Evolutionary conservation across 2,797 vertebrate genomes (phyloP), one percentile per base, ranked within the genome.

Genomic region (Sebastolobus altivelis): DNA sequence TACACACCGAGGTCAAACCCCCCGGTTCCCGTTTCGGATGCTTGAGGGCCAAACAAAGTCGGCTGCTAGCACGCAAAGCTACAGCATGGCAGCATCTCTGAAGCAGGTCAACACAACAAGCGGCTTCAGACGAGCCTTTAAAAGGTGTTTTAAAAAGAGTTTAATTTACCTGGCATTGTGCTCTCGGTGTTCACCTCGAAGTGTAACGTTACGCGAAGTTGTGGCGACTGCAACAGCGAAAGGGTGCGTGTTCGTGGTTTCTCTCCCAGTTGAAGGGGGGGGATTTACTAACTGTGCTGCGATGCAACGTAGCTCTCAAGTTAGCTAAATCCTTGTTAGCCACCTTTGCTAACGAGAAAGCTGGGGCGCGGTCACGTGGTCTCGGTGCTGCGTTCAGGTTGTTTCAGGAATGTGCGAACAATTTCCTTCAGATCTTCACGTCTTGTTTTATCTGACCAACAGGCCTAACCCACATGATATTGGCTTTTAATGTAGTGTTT

Each of bases 161-260:
- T 14, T 4, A 14, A 14, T 14, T 90, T 95, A 96, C 96, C 96
- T 96, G 96, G 96, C 96, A 96, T 96, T 11, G 86, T 90, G 85
- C 62, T 77, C 70, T 80, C 35, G 65, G 59, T 66, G 77, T 59
- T 83, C 75, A 27, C 66, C 29, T 89, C 49, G 0, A 74, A 60
- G 77, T 66, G 83, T 56, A 11, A 62, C 79, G 86, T 78, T 59
- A 70, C 40, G 22, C 73, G 71, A 82, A 86, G 70, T 90, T 72
- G 13, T 22, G 77, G 65, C 69, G 74, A 89, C 79, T 85, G 75
- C 75, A 25, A 63, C 74, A 5, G 72, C 62, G 73, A 25, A 77
- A 72, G 77, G 71, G 80, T 74, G 81, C 60, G 79, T 18, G 76
- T 65, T 85, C 82, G 84, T 86, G 81, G 87, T 83, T 80, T 85